Percentiles rank a stretch among this genome's conserved stretches.
Conservation (phyloP, 23 tunicate species). For the Oikopleura dioica region DNA sequence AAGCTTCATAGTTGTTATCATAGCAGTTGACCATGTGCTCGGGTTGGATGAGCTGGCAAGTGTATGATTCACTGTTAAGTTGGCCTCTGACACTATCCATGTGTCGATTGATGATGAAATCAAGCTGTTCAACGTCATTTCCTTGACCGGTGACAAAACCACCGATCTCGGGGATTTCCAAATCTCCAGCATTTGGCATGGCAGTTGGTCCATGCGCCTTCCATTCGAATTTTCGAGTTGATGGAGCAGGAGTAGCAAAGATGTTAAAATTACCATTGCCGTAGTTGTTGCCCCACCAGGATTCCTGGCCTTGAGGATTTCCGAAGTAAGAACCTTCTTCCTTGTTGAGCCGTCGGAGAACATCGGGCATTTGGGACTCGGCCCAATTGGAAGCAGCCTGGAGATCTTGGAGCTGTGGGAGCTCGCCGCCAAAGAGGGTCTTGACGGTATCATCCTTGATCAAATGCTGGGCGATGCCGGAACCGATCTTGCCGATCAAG, state of each 20-base stretch:
- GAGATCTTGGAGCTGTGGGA: background rate
- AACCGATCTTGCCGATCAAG: conserved; percentile 1
- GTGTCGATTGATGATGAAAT: background rate
- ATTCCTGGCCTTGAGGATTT: background rate
- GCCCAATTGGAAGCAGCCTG: background rate
- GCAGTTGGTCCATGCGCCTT: background rate
- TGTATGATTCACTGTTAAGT: background rate
- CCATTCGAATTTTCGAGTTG: background rate
- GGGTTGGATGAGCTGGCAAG: background rate
- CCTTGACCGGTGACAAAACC: background rate
- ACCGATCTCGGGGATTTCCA: background rate
- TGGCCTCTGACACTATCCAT: background rate
- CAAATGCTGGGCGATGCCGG: conserved; percentile 1
- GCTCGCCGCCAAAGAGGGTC: background rate
- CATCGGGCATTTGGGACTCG: conserved; percentile 10
- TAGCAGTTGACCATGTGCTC: conserved; percentile 11
- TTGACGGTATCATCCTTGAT: background rate
- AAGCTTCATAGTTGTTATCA: conserved; percentile 9
- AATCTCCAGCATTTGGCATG: conserved; percentile 6
- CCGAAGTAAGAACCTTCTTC: background rate
- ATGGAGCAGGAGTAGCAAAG: conserved; percentile 1
- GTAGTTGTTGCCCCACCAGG: background rate
- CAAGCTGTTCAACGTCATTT: background rate
- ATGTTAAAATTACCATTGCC: background rate
- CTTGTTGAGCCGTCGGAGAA: background rate